Evolutionary conservation across 2,113 vertebrate species (phyloP).

Genomic region (Takifugu bimaculatus): DNA sequence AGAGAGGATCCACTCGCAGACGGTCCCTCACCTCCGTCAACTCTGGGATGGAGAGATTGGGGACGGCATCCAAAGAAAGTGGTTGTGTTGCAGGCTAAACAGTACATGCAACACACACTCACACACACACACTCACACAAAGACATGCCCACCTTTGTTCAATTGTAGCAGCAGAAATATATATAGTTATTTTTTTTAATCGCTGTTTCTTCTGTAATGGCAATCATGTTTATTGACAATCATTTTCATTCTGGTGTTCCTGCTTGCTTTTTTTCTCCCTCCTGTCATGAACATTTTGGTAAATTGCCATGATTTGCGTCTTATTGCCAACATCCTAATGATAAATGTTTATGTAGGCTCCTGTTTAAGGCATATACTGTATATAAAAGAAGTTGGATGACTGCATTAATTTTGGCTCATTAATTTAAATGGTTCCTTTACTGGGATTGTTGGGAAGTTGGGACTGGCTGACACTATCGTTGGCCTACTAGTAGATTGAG

Average conservation of each 20-base stretch:
- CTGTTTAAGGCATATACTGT: slow-evolving; percentile 66
- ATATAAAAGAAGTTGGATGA: slow-evolving; percentile 63
- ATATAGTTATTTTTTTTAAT: slow-evolving; percentile 43
- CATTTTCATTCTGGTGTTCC: slow-evolving; percentile 58
- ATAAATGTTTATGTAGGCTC: slow-evolving; percentile 54
- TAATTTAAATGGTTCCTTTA: slow-evolving; percentile 64
- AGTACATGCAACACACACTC: slow-evolving; percentile 21
- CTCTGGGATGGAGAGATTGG: slow-evolving; percentile 46
- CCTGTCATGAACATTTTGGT: slow-evolving; percentile 22
- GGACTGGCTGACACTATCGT: slow-evolving; percentile 1
- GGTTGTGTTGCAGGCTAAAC: slow-evolving; percentile 42
- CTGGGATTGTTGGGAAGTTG: slow-evolving; percentile 42
- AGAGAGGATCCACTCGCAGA: slow-evolving; percentile 38
- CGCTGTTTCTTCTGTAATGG: slow-evolving; percentile 64
- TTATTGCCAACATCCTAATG: slow-evolving; percentile 56
- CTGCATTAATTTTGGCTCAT: slow-evolving; percentile 60
- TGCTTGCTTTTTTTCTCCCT: slow-evolving; percentile 20
- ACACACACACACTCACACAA: slow-evolving; percentile 5
- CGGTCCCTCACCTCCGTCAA: slow-evolving; percentile 6
- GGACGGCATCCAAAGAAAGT: slow-evolving; percentile 68
- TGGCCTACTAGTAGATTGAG: slow-evolving; percentile 49
- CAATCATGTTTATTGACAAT: slow-evolving; percentile 72
- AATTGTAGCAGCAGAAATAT: slow-evolving; percentile 65
- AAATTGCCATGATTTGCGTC: slow-evolving; percentile 26
- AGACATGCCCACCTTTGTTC: slow-evolving; percentile 29